Percentiles rank a stretch among this genome's conserved stretches.
These are phyloP conservation scores for Gavia stellata DNA, from an alignment of 2,113 vertebrate genomes.

Conservation along the genomic window DNA sequence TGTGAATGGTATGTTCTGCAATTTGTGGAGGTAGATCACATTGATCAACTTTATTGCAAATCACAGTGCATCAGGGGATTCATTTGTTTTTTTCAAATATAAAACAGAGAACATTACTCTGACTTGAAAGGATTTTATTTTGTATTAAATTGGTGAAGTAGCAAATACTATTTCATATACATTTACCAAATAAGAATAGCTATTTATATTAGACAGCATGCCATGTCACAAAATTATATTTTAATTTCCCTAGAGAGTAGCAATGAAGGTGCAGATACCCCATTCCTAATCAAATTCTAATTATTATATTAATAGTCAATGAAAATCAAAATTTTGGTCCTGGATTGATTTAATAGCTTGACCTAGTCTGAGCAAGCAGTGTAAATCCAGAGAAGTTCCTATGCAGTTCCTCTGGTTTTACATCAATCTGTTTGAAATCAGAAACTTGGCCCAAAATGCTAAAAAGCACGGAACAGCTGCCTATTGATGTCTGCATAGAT, in stretches of 20 bases:
- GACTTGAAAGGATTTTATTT: slow-evolving; percentile 18
- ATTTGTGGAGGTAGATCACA: slow-evolving; percentile 23
- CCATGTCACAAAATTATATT: background rate
- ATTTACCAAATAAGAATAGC: background rate
- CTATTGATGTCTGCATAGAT: slow-evolving; percentile 31
- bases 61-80: slow-evolving; percentile 3
- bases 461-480: background rate
- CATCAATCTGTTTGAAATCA: slow-evolving; percentile 10
- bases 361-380: background rate
- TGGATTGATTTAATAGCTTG: background rate
- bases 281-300: background rate
- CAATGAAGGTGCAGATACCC: background rate
- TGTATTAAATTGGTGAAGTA: background rate
- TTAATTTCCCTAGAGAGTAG: background rate
- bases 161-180: background rate
- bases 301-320: background rate
- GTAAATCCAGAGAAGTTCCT: background rate
- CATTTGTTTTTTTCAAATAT: slow-evolving; percentile 34
- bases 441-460: slow-evolving; percentile 24
- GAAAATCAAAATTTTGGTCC: background rate
- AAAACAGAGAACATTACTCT: slow-evolving; percentile 13
- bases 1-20: slow-evolving; percentile 1
- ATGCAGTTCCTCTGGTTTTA: background rate
- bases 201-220: background rate
- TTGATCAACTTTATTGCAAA: slow-evolving; percentile 58